Base-by-base conservation (phyloP, 2,113 vertebrate species). In the Martes martes region DNA sequence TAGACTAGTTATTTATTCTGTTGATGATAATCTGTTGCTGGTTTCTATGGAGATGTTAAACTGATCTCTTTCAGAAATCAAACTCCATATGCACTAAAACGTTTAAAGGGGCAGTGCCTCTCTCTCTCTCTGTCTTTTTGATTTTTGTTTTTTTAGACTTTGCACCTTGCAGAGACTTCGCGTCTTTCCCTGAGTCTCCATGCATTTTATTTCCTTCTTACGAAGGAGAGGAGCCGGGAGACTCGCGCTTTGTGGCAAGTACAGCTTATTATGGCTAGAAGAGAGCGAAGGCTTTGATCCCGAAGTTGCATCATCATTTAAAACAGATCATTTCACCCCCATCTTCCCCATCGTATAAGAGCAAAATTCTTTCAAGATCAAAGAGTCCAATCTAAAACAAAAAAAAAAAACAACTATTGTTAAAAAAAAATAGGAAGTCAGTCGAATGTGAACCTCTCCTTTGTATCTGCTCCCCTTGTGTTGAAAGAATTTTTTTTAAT, bases 21-120 rank as follows among this genome's bases (percentile, higher is more conserved):
- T 99, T 99, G 99, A 99, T 99, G 99, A 99, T 99, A 99, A 99
- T 99, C 99, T 99, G 99, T 99, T 99, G 98, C 99, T 98, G 98
- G 99, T 99, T 99, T 99, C 99, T 99, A 99, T 99, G 99, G 99
- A 99, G 99, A 99, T 99, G 99, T 99, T 99, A 99, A 99, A 99
- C 99, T 99, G 99, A 99, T 99, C 99, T 99, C 99, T 99, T 99
- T 99, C 98, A 99, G 99, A 99, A 99, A 99, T 99, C 99, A 99
- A 99, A 99, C 99, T 99, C 99, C 98, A 98, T 99, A 99, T 99
- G 98, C 98, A 98, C 98, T 98, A 98, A 99, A 99, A 98, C 98
- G 98, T 99, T 99, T 99, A 99, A 99, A 99, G 99, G 98, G 98
- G 98, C 99, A 99, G 98, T 84, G 92, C 98, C 97, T 98, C 94